Percentiles rank a stretch among this genome's conserved stretches.
These are phyloP conservation scores for Sturnira hondurensis DNA, from an alignment of 2,113 vertebrate species.

Conservation along the genomic window DNA sequence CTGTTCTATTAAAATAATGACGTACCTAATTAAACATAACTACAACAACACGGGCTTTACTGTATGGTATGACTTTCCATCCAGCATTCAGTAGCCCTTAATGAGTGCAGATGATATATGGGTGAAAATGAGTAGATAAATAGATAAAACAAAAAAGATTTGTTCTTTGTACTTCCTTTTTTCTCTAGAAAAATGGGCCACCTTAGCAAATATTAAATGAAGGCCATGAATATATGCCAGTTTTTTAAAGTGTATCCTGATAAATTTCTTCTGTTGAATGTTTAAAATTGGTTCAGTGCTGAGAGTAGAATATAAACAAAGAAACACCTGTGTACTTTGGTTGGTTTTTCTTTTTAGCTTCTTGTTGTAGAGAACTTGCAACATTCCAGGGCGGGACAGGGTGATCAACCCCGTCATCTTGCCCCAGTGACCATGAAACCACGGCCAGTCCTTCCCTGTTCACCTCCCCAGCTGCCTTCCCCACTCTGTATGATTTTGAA, in stretches of 20 bases:
- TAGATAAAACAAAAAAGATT: not conserved
- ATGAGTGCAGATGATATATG: not conserved
- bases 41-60: not conserved
- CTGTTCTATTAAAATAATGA: not conserved
- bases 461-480: not conserved
- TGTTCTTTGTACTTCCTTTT: not conserved
- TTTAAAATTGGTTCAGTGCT: not conserved
- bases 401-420: not conserved
- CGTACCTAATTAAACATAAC: not conserved
- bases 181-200: not conserved
- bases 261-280: slow-evolving; percentile 10
- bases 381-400: not conserved
- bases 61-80: not conserved
- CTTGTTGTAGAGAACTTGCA: not conserved
- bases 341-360: slow-evolving; percentile 18
- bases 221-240: not conserved
- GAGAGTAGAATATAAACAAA: slow-evolving; percentile 12
- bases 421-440: not conserved
- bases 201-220: slow-evolving; percentile 26
- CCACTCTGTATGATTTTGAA: not conserved
- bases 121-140: not conserved
- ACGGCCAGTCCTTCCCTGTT: not conserved
- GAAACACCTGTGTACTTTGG: not conserved
- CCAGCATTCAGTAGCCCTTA: not conserved
- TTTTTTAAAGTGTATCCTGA: not conserved